Evolutionary conservation across 2,888 invertebrate species (phyloP), one percentile per base, ranked within the genome.

Genomic region (Perizoma flavofasciatum): DNA sequence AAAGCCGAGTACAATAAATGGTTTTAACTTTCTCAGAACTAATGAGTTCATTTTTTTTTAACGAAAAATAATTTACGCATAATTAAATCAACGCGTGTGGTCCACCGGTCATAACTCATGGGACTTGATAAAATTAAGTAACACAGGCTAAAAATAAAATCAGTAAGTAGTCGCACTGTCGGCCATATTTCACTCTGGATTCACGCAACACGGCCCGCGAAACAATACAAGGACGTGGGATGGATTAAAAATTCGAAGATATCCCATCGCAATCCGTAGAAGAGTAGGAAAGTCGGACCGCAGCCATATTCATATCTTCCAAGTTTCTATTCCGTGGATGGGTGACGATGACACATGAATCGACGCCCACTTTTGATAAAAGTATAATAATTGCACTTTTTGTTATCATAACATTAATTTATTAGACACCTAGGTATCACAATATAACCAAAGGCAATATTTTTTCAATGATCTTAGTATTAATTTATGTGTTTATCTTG

Each of bases 61-160:
- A n/a, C n/a, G 49, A 58, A 59, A 59, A 61, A 78, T 81, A 77
- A 79, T 81, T 80, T 82, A 82, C 78, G 79, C 79, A 81, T 88
- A 89, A 90, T 89, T 88, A 90, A 83, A 82, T 72, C 86, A 73
- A 83, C 83, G 86, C 87, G 91, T 92, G 91, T 91, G 91, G 92
- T 90, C 92, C 81, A 73, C 77, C 81, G 81, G 84, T 88, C 89
- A 90, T 91, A 92, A 91, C 81, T 91, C 91, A 91, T 87, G 87
- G 82, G 85, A 88, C 86, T 90, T 89, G 89, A 92, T 91, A 92
- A 92, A 91, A 91, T 91, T 91, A 90, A 92, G 89, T 88, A 89
- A 91, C 87, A 91, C 87, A 83, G 80, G 77, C 77, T 83, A 83
- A 85, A 88, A 88, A 89, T 89, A 85, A 76, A 89, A 87, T 89